These are phyloP conservation scores for Machimus rusticus DNA, from an alignment of 2,888 invertebrate genomes.

Conservation along the genomic window DNA sequence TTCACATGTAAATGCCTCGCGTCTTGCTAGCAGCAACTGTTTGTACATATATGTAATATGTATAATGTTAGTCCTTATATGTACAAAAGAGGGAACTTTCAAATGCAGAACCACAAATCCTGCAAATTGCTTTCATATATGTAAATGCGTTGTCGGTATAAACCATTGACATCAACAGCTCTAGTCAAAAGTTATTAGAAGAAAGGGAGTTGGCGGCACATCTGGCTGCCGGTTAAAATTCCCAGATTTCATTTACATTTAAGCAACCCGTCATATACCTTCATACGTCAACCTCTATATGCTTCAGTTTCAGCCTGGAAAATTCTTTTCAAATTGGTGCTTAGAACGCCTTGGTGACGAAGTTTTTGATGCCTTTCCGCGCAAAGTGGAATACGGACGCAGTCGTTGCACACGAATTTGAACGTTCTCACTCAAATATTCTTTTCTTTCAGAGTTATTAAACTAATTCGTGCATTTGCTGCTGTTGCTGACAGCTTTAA, in stretches of 20 bases:
- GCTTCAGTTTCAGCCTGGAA: background rate
- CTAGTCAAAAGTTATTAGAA: background rate
- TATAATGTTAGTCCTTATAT: background rate
- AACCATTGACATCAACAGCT: conserved; percentile 24
- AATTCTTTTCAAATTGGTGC: background rate
- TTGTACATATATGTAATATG: background rate
- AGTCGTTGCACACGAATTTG: background rate
- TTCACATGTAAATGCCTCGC: conserved; percentile 26
- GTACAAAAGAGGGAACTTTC: conserved; percentile 5
- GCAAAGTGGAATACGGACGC: background rate
- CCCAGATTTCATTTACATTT: conserved; percentile 8
- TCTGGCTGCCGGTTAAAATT: background rate
- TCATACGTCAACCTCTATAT: background rate
- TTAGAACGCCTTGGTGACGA: background rate
- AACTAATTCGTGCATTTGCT: background rate
- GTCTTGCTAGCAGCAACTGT: conserved; percentile 9
- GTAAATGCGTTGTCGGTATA: conserved; percentile 29
- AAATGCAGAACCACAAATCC: conserved; percentile 39
- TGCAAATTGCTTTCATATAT: conserved; percentile 38
- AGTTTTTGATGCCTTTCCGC: background rate
- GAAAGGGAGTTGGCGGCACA: background rate
- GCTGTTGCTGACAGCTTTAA: background rate
- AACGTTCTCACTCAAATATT: background rate
- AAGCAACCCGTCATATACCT: background rate
- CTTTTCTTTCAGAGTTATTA: background rate